Conservation (phyloP, 2,113 vertebrate genomes). For the Romanogobio albipinnatus region DNA sequence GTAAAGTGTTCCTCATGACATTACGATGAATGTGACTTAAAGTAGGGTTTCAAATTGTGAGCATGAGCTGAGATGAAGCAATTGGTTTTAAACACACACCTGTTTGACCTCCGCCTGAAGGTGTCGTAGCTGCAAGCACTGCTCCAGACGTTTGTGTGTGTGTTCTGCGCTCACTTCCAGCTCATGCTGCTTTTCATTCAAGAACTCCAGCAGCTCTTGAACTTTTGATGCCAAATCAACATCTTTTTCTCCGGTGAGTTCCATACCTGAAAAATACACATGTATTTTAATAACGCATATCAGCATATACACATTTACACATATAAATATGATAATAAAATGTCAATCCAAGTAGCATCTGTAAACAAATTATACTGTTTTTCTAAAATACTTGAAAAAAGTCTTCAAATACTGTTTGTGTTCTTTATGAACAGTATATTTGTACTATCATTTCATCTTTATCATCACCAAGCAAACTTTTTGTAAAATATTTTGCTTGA, state of each 20-base stretch:
- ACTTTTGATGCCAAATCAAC: conserved; percentile 87
- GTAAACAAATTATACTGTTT: not conserved
- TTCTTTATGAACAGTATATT: not conserved
- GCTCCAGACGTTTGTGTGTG: conserved; percentile 86
- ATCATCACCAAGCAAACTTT: not conserved
- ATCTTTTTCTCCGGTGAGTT: conserved; percentile 89
- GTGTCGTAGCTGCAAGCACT: conserved; percentile 87
- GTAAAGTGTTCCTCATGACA: not conserved
- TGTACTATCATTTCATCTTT: not conserved
- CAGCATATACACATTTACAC: too few relatives aligned
- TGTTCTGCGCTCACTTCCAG: conserved; percentile 86
- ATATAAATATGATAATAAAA: not conserved
- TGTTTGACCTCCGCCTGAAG: conserved; percentile 90
- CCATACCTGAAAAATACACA: conserved; percentile 77
- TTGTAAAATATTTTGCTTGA: not conserved
- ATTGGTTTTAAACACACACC: conserved; percentile 65
- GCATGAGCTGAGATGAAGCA: conserved; percentile 24
- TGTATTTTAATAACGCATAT: too few relatives aligned
- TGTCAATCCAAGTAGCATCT: not conserved
- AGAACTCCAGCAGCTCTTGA: conserved; percentile 87
- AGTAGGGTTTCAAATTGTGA: not conserved
- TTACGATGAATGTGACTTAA: not conserved
- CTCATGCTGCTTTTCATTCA: conserved; percentile 88
- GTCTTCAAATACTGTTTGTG: not conserved
- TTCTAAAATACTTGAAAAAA: too few relatives aligned